phyloP scores from a whole-genome alignment of 1,140 invertebrate genomes.

The Polyergus mexicanus region DNA sequence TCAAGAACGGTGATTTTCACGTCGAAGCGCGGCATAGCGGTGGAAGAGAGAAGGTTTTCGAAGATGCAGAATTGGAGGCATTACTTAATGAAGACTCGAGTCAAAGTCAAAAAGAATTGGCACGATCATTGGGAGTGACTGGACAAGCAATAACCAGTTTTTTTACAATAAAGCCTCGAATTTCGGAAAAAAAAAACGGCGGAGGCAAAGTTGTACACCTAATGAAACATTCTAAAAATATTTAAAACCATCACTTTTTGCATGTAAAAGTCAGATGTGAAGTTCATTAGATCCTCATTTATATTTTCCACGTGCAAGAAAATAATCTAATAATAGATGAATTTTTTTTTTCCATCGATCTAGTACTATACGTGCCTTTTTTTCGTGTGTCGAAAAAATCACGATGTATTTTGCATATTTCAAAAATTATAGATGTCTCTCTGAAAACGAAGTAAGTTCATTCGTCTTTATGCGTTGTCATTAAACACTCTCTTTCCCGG shows the following conservation, averaged over 20 bases:
- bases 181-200: too few species aligned
- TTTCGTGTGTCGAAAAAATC: background rate
- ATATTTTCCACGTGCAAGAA: background rate
- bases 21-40: too few species aligned
- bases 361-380: background rate
- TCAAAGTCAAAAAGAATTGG: too few species aligned
- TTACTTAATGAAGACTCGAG: too few species aligned
- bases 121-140: too few species aligned
- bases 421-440: background rate
- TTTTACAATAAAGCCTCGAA: too few species aligned
- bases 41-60: too few species aligned
- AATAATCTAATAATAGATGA: background rate
- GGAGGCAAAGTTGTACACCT: too few species aligned
- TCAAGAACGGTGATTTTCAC: too few species aligned
- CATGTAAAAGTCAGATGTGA: background rate
- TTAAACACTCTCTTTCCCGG: slow-evolving; percentile 18
- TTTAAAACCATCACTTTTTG: background rate
- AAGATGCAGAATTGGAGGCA: too few species aligned
- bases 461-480: slow-evolving; percentile 29
- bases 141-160: too few species aligned
- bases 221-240: background rate
- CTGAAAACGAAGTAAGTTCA: slow-evolving; percentile 2
- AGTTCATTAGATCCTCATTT: background rate
- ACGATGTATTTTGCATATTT: background rate
- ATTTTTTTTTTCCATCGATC: slow-evolving; percentile 15